Percentiles rank a stretch among this genome's conserved stretches.
Conservation (phyloP, 1,140 invertebrate genomes). For the Aphidius gifuensis region DNA sequence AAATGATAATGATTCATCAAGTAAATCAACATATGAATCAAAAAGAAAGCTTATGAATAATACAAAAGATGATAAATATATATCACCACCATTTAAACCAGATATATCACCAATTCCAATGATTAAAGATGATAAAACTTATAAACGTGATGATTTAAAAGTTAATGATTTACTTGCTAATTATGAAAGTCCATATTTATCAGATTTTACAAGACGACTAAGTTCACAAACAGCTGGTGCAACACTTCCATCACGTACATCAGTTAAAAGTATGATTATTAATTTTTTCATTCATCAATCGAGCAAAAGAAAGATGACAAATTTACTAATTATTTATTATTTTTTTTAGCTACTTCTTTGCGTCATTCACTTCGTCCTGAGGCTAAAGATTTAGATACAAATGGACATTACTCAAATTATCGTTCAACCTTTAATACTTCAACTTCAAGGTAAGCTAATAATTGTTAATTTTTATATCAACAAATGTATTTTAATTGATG, state of each 20-base stretch:
- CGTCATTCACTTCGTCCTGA: constrained; percentile 39
- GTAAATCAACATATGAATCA: constrained; percentile 19
- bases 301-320: neutral
- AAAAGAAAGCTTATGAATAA: neutral
- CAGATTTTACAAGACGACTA: constrained; percentile 63
- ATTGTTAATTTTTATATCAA: constrained; percentile 16
- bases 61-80: constrained; percentile 35
- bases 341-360: constrained; percentile 35
- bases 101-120: constrained; percentile 37
- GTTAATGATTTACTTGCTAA: constrained; percentile 41
- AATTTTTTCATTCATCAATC: neutral
- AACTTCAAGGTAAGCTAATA: constrained; percentile 36
- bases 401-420: constrained; percentile 46
- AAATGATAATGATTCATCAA: constrained; percentile 28
- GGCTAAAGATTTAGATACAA: constrained; percentile 48
- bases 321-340: constrained; percentile 14
- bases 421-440: constrained; percentile 40
- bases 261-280: constrained; percentile 38
- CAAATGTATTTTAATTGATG: constrained; percentile 9
- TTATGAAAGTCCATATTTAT: constrained; percentile 64
- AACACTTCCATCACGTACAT: constrained; percentile 30
- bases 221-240: constrained; percentile 57
- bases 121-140: constrained; percentile 26
- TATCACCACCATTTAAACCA: constrained; percentile 32
- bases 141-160: constrained; percentile 26